Evolutionary conservation across 2,113 vertebrate genomes (phyloP).

Genomic region (Oreotrochilus melanogaster): DNA sequence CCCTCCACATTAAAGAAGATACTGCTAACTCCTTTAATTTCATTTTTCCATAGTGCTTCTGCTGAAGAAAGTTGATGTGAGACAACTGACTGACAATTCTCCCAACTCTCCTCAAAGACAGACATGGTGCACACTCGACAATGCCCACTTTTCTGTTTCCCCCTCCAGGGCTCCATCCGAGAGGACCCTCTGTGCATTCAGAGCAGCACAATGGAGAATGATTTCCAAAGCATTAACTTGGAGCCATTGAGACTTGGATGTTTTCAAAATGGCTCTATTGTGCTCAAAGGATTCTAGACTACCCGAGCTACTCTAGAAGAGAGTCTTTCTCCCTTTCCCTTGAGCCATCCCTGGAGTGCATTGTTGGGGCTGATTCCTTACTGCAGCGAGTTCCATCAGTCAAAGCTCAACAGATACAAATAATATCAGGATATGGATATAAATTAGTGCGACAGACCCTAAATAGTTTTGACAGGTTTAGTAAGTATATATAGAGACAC

Average conservation of each 20-base stretch:
- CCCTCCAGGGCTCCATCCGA: neutral
- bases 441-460: slow-evolving; percentile 66
- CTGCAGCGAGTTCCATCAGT: slow-evolving; percentile 32
- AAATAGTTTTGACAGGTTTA: slow-evolving; percentile 66
- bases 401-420: slow-evolving; percentile 63
- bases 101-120: neutral
- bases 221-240: slow-evolving; percentile 63
- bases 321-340: slow-evolving; percentile 7
- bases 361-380: slow-evolving; percentile 25
- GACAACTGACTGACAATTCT: neutral
- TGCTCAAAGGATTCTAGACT: slow-evolving; percentile 59
- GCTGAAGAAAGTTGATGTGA: neutral
- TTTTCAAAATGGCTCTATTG: slow-evolving; percentile 50
- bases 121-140: neutral
- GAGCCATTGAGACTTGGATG: slow-evolving; percentile 42
- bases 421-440: slow-evolving; percentile 72
- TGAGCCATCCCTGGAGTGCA: slow-evolving; percentile 49
- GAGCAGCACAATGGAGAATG: slow-evolving; percentile 47
- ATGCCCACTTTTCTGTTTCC: slow-evolving; percentile 35
- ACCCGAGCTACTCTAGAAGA: slow-evolving; percentile 44
- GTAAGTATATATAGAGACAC: slow-evolving; percentile 51
- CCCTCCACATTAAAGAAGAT: neutral
- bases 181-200: slow-evolving; percentile 52
- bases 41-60: slow-evolving; percentile 8
- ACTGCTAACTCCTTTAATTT: neutral